A percentile compares a stretch with the other conserved stretches of the same genome.
Evolutionary conservation across 2,888 invertebrate genomes (phyloP).

Genomic region (Auanema freiburgensis): DNA sequence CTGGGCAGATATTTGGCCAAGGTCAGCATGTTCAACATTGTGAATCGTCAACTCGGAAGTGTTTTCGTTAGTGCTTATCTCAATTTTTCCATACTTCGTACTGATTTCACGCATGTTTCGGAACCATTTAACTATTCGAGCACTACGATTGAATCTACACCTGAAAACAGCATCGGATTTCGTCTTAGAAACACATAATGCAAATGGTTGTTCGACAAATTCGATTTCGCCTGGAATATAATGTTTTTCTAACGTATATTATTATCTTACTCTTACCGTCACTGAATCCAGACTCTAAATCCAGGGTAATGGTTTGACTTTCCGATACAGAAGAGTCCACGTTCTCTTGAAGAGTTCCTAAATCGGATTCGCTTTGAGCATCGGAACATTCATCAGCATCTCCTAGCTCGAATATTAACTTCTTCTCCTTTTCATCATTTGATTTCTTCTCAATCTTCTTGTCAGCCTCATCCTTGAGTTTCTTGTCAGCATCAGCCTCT

Average conservation of each 20-base stretch:
- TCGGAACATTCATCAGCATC: slow-evolving; percentile 2
- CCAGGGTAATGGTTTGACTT: no score
- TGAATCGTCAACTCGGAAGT: slow-evolving; percentile 34
- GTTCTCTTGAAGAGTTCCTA: neutral
- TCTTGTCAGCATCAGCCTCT: slow-evolving; percentile 11
- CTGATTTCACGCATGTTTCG: slow-evolving; percentile 14
- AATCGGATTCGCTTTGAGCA: no score
- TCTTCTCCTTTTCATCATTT: slow-evolving; percentile 1
- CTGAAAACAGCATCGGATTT: neutral
- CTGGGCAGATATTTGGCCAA: slow-evolving; percentile 44
- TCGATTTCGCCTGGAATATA: neutral
- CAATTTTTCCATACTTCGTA: slow-evolving; percentile 17
- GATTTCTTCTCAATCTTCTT: slow-evolving; percentile 7
- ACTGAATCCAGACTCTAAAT: no score
- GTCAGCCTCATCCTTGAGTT: slow-evolving; percentile 16
- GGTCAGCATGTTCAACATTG: slow-evolving; percentile 52
- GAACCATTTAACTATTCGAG: slow-evolving; percentile 14
- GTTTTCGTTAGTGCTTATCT: slow-evolving; percentile 5
- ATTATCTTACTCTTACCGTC: no score
- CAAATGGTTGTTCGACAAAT: neutral
- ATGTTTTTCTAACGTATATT: no score
- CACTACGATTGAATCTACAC: neutral
- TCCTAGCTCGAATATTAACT: neutral
- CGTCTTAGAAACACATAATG: neutral
- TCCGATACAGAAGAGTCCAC: slow-evolving; percentile 7